Evolutionary conservation across 2,113 vertebrate species (phyloP), one percentile per base, ranked within the genome.

Genomic region (Ramphastos sulfuratus): DNA sequence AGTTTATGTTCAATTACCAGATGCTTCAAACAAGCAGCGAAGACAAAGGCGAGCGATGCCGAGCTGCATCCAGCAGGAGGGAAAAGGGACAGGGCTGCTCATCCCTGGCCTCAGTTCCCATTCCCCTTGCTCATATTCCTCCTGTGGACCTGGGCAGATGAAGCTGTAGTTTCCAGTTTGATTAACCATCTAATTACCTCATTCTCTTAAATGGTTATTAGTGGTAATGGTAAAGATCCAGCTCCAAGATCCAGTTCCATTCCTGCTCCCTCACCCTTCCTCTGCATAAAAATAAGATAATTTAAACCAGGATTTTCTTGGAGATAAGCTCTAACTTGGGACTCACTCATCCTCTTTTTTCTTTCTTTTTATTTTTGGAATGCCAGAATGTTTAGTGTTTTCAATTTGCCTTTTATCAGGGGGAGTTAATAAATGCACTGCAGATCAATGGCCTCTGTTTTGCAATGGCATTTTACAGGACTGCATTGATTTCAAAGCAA

Each of bases 1-100:
- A 71, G 73, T 94, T 96, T 82, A 86, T 87, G 90, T 87, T 87
- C 70, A 12, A 76, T 72, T 75, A 91, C 94, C 95, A 96, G 96
- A 93, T 94, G 94, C 94, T 96, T 86, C 93, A 88, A 83, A 90
- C 92, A 79, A 87, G 93, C 39, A 54, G 56, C 75, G 63, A 91
- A 76, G 93, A 81, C 76, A 93, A 66, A 91, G 91, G 59, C 61
- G 84, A 76, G 39, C 5, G 7, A 77, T 63, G 92, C 86, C 73
- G 64, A 50, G 65, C 56, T 37, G 50, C 56, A 33, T 50, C 48
- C 76, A 75, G 6, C 2, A 1, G 0, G 2, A 67, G 25, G 46
- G 63, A 60, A 39, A 59, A 61, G 0, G 7, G 73, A 46, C 50
- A 58, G 46, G 0, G 2, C 77, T 63, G 89, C 76, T 82, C 70